Evolutionary conservation across 2,888 invertebrate species (phyloP), one percentile per base, ranked within the genome.

Genomic region (Plemyria rubiginata): DNA sequence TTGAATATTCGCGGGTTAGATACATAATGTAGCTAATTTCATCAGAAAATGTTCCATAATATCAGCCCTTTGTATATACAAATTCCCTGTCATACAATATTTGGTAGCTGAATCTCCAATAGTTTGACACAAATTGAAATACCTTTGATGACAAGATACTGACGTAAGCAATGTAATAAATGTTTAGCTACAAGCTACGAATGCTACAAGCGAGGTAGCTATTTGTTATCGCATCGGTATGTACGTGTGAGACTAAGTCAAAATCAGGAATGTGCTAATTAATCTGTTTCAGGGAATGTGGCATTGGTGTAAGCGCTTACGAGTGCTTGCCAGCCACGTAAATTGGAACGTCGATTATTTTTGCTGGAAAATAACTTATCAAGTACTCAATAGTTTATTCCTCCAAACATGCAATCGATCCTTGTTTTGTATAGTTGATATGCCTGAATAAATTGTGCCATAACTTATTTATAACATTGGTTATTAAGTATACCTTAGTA

Each of bases 111-210:
- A 57, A 49, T 54, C 32, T 38, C 63, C 49, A 54, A 60, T 64
- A 60, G 16, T 54, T 54, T 45, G 51, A 12, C 60, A 56, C 53
- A 64, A 60, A 64, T 60, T 60, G 60, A 57, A 65, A 65, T 65
- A 60, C 64, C 64, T 60, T 48, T 41, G 51, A 38, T 6, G 28
- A 50, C 54, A 60, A 56, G 55, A 52, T 48, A 59, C 48, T 59
- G 49, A 56, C 55, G 38, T 55, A 45, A 54, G 53, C 32, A 32
- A 32, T 32, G 32, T 32, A 22, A 22, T 22, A 22, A 22, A 22
- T 1, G 22, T 22, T 22, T 22, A 32, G 32, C 32, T 8, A 4
- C 29, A 29, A 36, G 36, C 8, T 36, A 36, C 15, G 15, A n/a
- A n/a, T n/a, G n/a, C n/a, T n/a, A n/a, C 7, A 15, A 32, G 40